Conservation (phyloP, 2,113 vertebrate species). For the Seriola quinqueradiata region DNA sequence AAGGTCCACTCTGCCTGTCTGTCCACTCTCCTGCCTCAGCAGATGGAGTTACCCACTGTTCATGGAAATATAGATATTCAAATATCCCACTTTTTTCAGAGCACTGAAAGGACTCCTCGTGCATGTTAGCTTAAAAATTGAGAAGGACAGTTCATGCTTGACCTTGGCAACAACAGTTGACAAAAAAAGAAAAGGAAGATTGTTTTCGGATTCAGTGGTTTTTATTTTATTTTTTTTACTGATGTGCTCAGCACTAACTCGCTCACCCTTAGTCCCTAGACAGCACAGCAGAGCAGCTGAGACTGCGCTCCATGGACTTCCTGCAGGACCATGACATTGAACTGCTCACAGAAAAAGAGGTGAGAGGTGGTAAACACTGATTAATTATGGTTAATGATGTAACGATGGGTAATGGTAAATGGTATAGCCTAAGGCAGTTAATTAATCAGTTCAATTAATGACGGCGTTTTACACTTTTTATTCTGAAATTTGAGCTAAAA, state of each 20-base stretch:
- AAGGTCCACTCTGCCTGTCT: neutral
- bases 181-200: neutral
- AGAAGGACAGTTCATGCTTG: neutral
- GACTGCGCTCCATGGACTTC: slow-evolving; percentile 93
- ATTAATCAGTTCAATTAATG: neutral
- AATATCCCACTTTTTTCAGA: neutral
- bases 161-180: neutral
- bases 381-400: neutral
- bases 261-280: slow-evolving; percentile 90
- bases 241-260: slow-evolving; percentile 49
- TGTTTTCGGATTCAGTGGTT: neutral
- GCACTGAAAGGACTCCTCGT: neutral
- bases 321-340: slow-evolving; percentile 93
- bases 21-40: no score
- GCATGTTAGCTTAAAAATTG: neutral
- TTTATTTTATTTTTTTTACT: neutral
- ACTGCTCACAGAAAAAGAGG: slow-evolving; percentile 95
- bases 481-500: neutral
- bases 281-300: slow-evolving; percentile 92
- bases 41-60: neutral
- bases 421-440: neutral
- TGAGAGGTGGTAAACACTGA: slow-evolving; percentile 61
- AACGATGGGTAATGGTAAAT: neutral
- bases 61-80: neutral
- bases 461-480: neutral